Percentiles rank a stretch among this genome's conserved stretches.
Conservation (phyloP, 2,888 invertebrate species). For the Patella caerulea region DNA sequence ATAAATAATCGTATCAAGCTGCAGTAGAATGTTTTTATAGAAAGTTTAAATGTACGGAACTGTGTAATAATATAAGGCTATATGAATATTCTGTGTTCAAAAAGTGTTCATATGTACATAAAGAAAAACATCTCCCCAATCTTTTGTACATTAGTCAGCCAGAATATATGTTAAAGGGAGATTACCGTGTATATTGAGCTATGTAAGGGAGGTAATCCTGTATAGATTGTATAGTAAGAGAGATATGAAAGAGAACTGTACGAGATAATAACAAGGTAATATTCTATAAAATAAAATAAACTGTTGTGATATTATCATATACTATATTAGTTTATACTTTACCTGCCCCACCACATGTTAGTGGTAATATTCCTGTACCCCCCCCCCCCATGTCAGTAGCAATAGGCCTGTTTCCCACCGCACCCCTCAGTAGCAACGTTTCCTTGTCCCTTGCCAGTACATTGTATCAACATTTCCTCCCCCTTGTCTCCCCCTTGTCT, state of each 20-base stretch:
- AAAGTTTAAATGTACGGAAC: not conserved
- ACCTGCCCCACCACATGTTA: too few relatives aligned
- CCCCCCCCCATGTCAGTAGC: too few relatives aligned
- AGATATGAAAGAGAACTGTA: conserved; percentile 22
- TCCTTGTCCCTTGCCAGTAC: too few relatives aligned
- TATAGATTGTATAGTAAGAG: conserved; percentile 17
- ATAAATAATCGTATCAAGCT: too few relatives aligned
- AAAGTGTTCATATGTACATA: conserved; percentile 12
- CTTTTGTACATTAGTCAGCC: not conserved
- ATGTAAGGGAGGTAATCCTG: not conserved
- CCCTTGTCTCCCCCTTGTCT: too few relatives aligned
- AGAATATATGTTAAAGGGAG: not conserved
- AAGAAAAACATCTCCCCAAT: not conserved
- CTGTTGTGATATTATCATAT: conserved; percentile 12
- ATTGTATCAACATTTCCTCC: too few relatives aligned
- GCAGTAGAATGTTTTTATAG: too few relatives aligned
- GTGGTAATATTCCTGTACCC: too few relatives aligned
- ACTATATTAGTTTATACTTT: too few relatives aligned
- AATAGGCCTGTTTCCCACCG: too few relatives aligned
- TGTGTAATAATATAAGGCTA: not conserved
- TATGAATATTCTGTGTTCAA: not conserved
- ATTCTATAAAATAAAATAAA: conserved; percentile 20
- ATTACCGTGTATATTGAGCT: not conserved
- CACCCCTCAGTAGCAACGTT: too few relatives aligned
- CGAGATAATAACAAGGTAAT: conserved; percentile 19